Base-by-base conservation (phyloP, 2,888 invertebrate species). In the Notodonta ziczac region DNA sequence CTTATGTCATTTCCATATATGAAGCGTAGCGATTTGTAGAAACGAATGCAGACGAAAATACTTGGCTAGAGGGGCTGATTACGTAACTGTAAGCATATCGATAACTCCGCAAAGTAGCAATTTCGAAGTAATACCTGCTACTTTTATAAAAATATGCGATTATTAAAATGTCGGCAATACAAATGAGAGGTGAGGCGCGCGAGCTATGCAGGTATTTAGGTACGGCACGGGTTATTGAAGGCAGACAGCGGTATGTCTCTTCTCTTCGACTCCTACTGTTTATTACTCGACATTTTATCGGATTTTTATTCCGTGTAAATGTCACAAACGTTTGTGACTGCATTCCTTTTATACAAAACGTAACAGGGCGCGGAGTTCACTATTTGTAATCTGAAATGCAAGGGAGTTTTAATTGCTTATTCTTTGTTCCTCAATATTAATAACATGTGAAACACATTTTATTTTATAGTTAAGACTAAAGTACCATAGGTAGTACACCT, bases 141-240 rank as follows among this genome's bases (percentile, higher is more conserved):
- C 86, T 65, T 68, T 63, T 73, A 81, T 85, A 89, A 89, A 90
- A 90, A 90, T 89, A 90, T 90, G 90, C 89, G 84, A 85, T 89
- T 90, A 91, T 89, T 91, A 90, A 90, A 91, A 90, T 89, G 87
- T 89, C 84, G 84, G 83, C 81, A 85, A 84, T 85, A 89, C 89
- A 90, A 90, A 89, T 89, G 89, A 90, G 86, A 82, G 82, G 74
- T 68, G 84, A 65, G 83, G 84, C 77, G 70, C 82, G 84, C 76
- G 56, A 63, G 83, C 75, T 84, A 88, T 85, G 85, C 87, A 86
- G 87, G 88, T 87, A 90, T 88, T 85, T 84, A 56, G 42, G 12
- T 16, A 84, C 80, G 83, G 85, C 74, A 82, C 83, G 87, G 89
- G 89, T 90, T 89, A 89, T 85, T 84, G 82, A 74, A 76, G 76